Evolutionary conservation across 2,797 vertebrate species (phyloP), one percentile per base, ranked within the genome.

Genomic region (Nothura maculosa): DNA sequence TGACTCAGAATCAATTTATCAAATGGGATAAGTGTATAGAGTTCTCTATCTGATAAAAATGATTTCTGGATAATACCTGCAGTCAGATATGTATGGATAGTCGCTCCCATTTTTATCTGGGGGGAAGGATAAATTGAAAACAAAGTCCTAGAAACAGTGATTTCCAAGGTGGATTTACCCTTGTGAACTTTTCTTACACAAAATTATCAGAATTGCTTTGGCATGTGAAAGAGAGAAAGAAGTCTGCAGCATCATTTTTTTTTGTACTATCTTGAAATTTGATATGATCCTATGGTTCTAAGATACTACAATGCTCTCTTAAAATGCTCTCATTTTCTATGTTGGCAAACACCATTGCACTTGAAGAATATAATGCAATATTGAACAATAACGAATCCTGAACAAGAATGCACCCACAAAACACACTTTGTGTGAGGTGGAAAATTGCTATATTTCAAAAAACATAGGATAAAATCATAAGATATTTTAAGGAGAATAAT

Each of bases 1-100:
- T 34, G 32, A 93, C 55, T 55, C 76, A 87, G 73, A 94, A 92
- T 78, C 54, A 85, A 90, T 94, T 92, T 64, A 66, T 69, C 62
- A 90, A 88, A 84, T 52, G 25, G 36, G 22, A 60, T 79, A 88
- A 88, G 48, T 24, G 25, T 69, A 79, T 36, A 93, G 62, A 90
- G 85, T 82, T 81, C 9, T 90, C 62, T 47, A 81, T 34, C 18
- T 60, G 55, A 90, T 87, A 50, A 67, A 92, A 90, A 89, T 69
- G 0, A 87, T 89, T 94, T 94, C 76, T 93, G 69, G 34, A 85
- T 83, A 89, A 81, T 52, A 83, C 6, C 21, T 79, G 6, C 16
- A 74, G 24, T 83, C 12, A 75, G 19, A 52, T 36, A 94, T 74
- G 69, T 81, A 87, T 83, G 85, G 87, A 38, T 90, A 48, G 47